Base-by-base conservation (phyloP, 2,888 invertebrate genomes). In the Pseudococcus viburni region DNA sequence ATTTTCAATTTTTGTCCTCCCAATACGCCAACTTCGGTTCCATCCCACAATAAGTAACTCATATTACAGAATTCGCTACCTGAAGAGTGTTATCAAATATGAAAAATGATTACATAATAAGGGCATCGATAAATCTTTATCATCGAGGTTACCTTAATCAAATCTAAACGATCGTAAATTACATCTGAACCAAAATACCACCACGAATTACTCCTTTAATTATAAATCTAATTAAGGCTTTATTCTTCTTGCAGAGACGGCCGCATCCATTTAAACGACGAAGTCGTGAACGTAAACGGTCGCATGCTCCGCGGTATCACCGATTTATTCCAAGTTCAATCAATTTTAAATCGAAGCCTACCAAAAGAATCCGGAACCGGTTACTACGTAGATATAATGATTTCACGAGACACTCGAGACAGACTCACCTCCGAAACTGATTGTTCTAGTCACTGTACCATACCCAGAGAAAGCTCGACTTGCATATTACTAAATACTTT, bases 281-380 rank as follows among this genome's bases (percentile, higher is more conserved):
- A 93, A 89, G 91, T 93, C 9, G 91, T 93, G 33, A 92, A 92
- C 88, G 92, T 92, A 88, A 93, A 93, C 90, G 92, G 92, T 5
- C 91, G 91, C 55, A 90, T 92, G 17, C 90, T 93, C 55, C 91
- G 91, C 6, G 92, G 92, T 7, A 90, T 92, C 64, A 88, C 89
- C 83, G 90, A 91, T 19, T 91, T 91, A 64, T 90, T 90, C 84
- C 91, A 91, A 88, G 91, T 91, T 1, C 90, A 91, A 87, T 90
- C 89, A 51, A 90, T 91, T 42, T 90, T 91, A 48, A 89, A 89
- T 48, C 89, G 89, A 77, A 89, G 89, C 86, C 64, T 89, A 59
- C 86, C 89, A 11, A 88, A 89, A 39, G 84, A 89, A 83, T 88
- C 46, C 26, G 90, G 90, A 33, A 90, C 90, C 11, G 90, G 90